Evolutionary conservation across 2,888 invertebrate genomes (phyloP), one percentile per base, ranked within the genome.

Genomic region (Lasioglossum zephyrum): DNA sequence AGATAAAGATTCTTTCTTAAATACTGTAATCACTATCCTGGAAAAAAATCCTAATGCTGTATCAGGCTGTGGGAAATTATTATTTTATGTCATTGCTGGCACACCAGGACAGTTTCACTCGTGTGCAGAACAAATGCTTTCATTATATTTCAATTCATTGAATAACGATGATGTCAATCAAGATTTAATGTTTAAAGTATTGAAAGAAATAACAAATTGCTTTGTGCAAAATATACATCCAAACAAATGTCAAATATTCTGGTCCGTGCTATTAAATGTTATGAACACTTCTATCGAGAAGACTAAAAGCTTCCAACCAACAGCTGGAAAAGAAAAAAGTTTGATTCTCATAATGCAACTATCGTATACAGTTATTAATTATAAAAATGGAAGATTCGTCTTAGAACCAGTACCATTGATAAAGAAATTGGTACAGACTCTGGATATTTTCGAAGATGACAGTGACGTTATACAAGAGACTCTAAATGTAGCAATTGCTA

Each of bases 51-150:
- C 96, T 92, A 96, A 97, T 95, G 97, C 97, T 86, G 95, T 97
- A 26, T 95, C 96, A 77, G 99, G 99, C 8, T 97, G 98, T 95
- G 98, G 98, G 0, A 97, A 97, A 90, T 96, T 99, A 39, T 96
- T 99, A 81, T 99, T 98, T 95, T 98, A 99, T 96, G 97, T 98
- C 81, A 95, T 99, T 70, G 97, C 97, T 93, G 99, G 99, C 49
- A 97, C 98, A 0, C 96, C 97, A 84, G 97, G 97, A 0, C 97
- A 98, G 92, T 98, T 99, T 93, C 99, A 99, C 94, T 98, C 97
- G 88, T 97, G 97, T 91, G 97, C 98, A 1, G 97, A 97, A 77
- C 96, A 96, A 80, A 97, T 98, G 91, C 94, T 99, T 4, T 96
- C 96, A 57, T 94, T 97, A 73, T 95, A 98, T 22, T 95, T 98